Percentiles rank a stretch among this genome's conserved stretches.
Evolutionary conservation across 2,797 vertebrate species (phyloP).

Genomic region (Smutsia temminckii): DNA sequence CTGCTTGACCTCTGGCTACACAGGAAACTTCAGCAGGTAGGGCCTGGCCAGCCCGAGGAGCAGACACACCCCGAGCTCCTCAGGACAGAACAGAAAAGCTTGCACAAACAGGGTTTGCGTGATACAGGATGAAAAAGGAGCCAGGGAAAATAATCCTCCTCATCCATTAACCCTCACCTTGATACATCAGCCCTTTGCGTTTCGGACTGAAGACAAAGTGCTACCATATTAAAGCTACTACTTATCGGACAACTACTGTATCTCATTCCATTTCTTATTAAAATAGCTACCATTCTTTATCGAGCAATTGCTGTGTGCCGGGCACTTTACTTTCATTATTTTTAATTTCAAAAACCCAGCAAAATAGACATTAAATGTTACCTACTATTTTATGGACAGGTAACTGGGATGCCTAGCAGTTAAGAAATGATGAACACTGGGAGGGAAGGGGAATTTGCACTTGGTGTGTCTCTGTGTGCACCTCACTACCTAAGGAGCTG

Average conservation of each 20-base stretch:
- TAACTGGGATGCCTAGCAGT: neutral
- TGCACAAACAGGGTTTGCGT: neutral
- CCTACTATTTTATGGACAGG: neutral
- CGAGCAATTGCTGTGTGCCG: neutral
- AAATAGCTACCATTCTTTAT: constrained; percentile 31
- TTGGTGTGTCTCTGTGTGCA: neutral
- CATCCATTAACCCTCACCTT: neutral
- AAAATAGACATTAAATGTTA: neutral
- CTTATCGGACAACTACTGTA: neutral
- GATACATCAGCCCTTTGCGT: neutral
- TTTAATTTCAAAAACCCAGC: constrained; percentile 1
- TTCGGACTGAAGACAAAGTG: constrained; percentile 29
- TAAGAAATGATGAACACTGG: neutral
- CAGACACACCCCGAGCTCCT: neutral
- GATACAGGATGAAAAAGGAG: neutral
- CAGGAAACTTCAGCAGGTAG: constrained; percentile 69
- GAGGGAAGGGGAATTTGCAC: neutral
- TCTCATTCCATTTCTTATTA: constrained; percentile 41
- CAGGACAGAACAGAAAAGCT: constrained; percentile 16
- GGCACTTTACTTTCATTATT: neutral
- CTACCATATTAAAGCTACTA: neutral
- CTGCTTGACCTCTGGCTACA: constrained; percentile 44
- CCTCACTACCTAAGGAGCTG: neutral
- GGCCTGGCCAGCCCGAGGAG: neutral
- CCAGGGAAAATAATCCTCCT: neutral